Conservation (phyloP, 1,140 invertebrate species). For the Drosophila littoralis region DNA sequence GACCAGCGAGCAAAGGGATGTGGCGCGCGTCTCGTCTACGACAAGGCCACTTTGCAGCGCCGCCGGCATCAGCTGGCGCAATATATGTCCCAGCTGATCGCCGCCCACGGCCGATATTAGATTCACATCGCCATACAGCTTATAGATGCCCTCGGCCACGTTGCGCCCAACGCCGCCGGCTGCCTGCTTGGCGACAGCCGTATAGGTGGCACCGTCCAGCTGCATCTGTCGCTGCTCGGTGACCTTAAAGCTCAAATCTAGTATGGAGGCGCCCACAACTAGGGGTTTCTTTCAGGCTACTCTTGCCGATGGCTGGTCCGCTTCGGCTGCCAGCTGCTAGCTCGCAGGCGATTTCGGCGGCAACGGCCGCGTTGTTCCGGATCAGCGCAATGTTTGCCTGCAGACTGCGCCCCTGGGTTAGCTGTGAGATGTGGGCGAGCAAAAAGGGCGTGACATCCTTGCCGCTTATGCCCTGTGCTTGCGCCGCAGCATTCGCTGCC, state of each 20-base stretch:
- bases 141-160: conserved; percentile 92
- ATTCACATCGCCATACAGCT: conserved; percentile 88
- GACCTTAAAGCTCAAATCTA: conserved; percentile 68
- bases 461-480: conserved; percentile 88
- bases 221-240: conserved; percentile 84
- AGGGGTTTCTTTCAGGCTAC: conserved; percentile 37
- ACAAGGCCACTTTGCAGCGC: conserved; percentile 79
- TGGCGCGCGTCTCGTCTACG: conserved; percentile 84
- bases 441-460: conserved; percentile 97
- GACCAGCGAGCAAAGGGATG: conserved; percentile 90
- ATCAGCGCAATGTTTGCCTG: conserved; percentile 95
- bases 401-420: conserved; percentile 93
- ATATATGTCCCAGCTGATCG: conserved; percentile 86
- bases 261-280: conserved; percentile 76
- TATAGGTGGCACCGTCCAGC: conserved; percentile 92
- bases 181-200: conserved; percentile 87
- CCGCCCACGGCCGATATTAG: conserved; percentile 93
- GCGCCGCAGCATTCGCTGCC: conserved; percentile 89
- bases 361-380: conserved; percentile 95
- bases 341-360: conserved; percentile 90
- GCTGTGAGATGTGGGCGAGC: conserved; percentile 89
- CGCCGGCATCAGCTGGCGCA: conserved; percentile 81
- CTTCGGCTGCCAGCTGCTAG: conserved; percentile 83
- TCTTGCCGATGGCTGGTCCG: not conserved
- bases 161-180: conserved; percentile 96